Evolutionary conservation across 2,797 vertebrate species (phyloP).

Genomic region (Acropternis orthonyx): DNA sequence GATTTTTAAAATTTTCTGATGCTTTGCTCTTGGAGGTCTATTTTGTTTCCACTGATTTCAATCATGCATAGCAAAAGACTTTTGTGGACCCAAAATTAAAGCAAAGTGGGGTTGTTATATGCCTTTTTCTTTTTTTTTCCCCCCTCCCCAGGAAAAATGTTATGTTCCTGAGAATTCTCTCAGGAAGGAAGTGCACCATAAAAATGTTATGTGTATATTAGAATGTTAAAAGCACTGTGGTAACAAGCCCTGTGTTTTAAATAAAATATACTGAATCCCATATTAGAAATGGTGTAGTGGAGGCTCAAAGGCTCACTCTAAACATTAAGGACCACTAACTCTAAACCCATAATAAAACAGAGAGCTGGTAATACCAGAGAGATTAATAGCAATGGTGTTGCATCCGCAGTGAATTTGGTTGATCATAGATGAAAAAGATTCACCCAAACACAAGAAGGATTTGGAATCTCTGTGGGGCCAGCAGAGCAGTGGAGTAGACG

Average conservation of each 20-base stretch:
- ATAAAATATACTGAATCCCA: neutral
- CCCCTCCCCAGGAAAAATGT: neutral
- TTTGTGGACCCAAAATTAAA: neutral
- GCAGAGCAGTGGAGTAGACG: neutral
- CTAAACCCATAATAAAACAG: neutral
- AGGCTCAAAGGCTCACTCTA: neutral
- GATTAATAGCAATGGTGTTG: neutral
- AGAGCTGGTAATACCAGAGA: neutral
- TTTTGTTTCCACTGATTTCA: neutral
- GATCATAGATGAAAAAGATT: neutral
- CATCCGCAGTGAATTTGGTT: neutral
- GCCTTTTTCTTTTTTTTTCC: neutral
- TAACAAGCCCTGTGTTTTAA: conserved; percentile 33
- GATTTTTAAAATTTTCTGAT: neutral
- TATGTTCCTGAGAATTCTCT: conserved; percentile 26
- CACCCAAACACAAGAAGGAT: neutral
- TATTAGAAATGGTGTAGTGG: neutral
- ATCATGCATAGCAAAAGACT: neutral
- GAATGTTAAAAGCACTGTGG: conserved; percentile 24
- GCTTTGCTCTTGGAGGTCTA: neutral
- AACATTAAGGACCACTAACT: conserved; percentile 1
- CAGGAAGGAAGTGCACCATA: neutral
- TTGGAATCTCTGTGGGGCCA: neutral
- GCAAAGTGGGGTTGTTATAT: neutral
- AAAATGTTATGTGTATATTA: conserved; percentile 24